Evolutionary conservation across 2,797 vertebrate species (phyloP).

Genomic region (Arvicola amphibius): DNA sequence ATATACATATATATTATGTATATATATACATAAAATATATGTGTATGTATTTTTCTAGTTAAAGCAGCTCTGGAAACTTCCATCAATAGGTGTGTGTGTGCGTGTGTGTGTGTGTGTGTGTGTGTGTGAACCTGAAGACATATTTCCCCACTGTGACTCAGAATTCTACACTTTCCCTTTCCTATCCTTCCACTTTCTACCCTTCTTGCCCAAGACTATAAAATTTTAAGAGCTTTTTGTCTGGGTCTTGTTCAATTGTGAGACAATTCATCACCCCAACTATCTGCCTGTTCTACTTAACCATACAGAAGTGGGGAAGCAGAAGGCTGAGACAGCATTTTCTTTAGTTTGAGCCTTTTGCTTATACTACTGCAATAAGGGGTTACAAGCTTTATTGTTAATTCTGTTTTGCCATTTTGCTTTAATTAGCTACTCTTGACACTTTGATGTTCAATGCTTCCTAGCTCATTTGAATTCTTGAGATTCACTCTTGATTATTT

Average conservation of each 20-base stretch:
- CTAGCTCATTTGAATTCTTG: not conserved
- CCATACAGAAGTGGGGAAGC: not conserved
- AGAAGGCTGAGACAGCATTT: not conserved
- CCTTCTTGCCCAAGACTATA: not conserved
- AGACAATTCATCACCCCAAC: not conserved
- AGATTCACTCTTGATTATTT: slow-evolving; percentile 27
- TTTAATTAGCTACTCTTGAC: not conserved
- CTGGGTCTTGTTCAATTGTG: not conserved
- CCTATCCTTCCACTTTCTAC: not conserved
- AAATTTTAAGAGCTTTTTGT: not conserved
- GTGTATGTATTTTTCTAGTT: not conserved
- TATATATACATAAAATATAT: too few species aligned
- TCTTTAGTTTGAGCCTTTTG: not conserved
- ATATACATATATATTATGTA: too few species aligned
- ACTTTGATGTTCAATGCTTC: not conserved
- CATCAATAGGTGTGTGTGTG: not conserved
- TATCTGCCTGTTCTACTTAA: not conserved
- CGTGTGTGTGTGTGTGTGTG: not conserved
- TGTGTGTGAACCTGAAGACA: not conserved
- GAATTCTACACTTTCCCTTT: not conserved
- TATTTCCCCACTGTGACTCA: not conserved
- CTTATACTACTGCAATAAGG: not conserved
- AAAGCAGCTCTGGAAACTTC: not conserved
- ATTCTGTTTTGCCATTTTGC: not conserved
- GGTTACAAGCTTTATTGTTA: not conserved